A percentile compares a stretch with the other conserved stretches of the same genome.
Evolutionary conservation across 2,797 vertebrate species (phyloP).

Genomic region (Capromys pilorides): DNA sequence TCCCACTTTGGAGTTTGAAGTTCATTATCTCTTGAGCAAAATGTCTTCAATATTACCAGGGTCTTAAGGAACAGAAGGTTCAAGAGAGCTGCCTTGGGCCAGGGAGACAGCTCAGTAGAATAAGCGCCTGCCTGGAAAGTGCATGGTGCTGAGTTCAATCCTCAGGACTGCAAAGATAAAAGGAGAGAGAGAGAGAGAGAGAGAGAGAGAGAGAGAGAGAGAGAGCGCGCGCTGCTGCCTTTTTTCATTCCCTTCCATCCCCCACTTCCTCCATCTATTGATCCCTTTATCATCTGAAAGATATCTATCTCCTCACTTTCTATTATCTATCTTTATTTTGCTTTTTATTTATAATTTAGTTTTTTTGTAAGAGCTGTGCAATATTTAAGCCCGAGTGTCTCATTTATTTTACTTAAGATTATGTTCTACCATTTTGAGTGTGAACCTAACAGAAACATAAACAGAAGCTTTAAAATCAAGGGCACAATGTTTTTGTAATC

Average conservation of each 20-base stretch:
- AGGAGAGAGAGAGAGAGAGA: too few relatives aligned
- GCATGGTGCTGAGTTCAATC: too few relatives aligned
- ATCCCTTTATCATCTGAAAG: background rate
- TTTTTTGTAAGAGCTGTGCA: background rate
- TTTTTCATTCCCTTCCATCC: background rate
- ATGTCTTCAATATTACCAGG: background rate
- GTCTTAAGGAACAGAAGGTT: background rate
- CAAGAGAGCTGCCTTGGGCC: background rate
- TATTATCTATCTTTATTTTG: background rate
- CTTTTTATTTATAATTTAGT: background rate
- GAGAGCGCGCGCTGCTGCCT: background rate
- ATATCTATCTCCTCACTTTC: background rate
- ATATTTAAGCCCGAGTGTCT: background rate
- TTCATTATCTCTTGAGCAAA: background rate
- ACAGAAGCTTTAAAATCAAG: constrained; percentile 1
- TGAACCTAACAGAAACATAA: background rate
- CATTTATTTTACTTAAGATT: background rate
- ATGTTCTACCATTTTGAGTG: background rate
- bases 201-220: too few relatives aligned
- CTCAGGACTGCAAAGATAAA: too few relatives aligned
- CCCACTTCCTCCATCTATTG: background rate
- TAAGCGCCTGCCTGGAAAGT: too few relatives aligned
- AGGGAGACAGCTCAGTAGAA: too few relatives aligned
- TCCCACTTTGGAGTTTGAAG: background rate
- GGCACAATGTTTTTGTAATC: background rate